Evolutionary conservation across 2,888 invertebrate genomes (phyloP).

Genomic region (Troides aeacus): DNA sequence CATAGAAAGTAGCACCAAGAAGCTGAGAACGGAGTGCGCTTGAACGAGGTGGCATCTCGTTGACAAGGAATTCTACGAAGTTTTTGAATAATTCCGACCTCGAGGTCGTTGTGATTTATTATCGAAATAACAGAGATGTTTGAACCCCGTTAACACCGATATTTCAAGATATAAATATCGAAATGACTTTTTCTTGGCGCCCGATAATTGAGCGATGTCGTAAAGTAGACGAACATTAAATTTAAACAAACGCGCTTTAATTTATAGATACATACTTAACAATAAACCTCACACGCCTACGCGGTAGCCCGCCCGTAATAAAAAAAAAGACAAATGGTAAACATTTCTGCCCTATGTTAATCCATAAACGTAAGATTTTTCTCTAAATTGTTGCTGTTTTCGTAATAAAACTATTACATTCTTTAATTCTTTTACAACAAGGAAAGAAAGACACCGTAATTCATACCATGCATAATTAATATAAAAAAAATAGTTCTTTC

Average conservation of each 20-base stretch:
- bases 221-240: conserved; percentile 25
- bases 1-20: conserved; percentile 9
- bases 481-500: too few species aligned
- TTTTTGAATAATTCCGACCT: conserved; percentile 52
- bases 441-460: too few species aligned
- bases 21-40: neutral
- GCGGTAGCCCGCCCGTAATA: conserved; percentile 18
- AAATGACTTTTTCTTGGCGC: conserved; percentile 24
- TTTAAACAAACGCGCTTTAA: conserved; percentile 28
- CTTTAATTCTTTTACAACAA: too few species aligned
- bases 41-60: conserved; percentile 33
- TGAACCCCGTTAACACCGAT: conserved; percentile 24
- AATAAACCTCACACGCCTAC: conserved; percentile 30
- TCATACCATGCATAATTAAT: too few species aligned
- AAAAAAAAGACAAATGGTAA: conserved; percentile 25
- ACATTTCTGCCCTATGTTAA: conserved; percentile 15
- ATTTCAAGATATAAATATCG: conserved; percentile 21
- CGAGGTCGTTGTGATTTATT: conserved; percentile 56
- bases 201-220: conserved; percentile 24
- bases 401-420: too few species aligned
- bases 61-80: conserved; percentile 44
- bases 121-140: conserved; percentile 32
- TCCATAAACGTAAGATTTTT: too few species aligned
- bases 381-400: too few species aligned
- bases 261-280: conserved; percentile 26